Percentiles rank a stretch among this genome's conserved stretches.
Conservation (phyloP, 2,888 invertebrate genomes). For the Hypomecis punctinalis region DNA sequence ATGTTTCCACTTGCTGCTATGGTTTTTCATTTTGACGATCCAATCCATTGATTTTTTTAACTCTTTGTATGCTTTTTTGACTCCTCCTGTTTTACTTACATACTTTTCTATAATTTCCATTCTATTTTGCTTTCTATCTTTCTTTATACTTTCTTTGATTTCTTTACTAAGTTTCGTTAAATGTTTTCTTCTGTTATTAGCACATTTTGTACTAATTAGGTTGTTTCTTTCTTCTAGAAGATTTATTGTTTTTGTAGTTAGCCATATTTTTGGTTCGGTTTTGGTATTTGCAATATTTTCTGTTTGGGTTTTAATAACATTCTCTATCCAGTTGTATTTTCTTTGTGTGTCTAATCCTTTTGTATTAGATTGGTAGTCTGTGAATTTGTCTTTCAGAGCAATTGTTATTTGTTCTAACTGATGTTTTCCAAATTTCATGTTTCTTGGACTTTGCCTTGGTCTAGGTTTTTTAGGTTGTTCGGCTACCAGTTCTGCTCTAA, state of each 20-base stretch:
- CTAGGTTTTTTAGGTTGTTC: constrained; percentile 41
- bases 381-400: constrained; percentile 1
- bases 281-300: too few species aligned
- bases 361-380: constrained; percentile 19
- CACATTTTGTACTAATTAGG: background rate
- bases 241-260: too few species aligned
- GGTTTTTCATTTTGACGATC: constrained; percentile 8
- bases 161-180: constrained; percentile 4
- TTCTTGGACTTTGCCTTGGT: constrained; percentile 36
- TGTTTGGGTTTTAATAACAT: background rate
- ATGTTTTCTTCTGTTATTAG: background rate
- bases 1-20: background rate
- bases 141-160: background rate
- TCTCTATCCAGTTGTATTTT: constrained; percentile 33
- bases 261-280: background rate
- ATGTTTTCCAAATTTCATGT: constrained; percentile 28
- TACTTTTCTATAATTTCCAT: background rate
- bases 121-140: background rate
- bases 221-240: background rate
- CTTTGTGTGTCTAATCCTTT: constrained; percentile 32
- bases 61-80: background rate
- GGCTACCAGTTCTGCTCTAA: constrained; percentile 43
- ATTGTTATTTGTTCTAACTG: constrained; percentile 35
- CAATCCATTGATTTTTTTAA: background rate
- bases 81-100: background rate